These are phyloP conservation scores for Ptychoptera albimana DNA, from an alignment of 2,888 invertebrate species.

Conservation along the genomic window DNA sequence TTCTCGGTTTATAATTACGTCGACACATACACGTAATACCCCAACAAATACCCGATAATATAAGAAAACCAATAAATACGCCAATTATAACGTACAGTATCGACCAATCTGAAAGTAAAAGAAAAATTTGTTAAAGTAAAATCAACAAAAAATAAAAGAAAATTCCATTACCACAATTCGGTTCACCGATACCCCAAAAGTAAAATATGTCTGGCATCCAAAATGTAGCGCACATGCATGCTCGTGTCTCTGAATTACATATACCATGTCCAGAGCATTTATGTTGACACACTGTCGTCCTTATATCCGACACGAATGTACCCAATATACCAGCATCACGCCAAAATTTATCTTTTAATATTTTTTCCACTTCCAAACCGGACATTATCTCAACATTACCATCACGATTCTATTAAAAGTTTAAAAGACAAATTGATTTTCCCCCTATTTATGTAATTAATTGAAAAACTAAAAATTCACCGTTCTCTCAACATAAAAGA, in stretches of 20 bases:
- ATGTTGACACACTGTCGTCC: conserved; percentile 80
- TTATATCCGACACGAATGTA: conserved; percentile 56
- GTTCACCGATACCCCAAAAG: conserved; percentile 45
- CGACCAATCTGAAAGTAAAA: conserved; percentile 62
- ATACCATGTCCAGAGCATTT: conserved; percentile 84
- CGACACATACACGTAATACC: conserved; percentile 46
- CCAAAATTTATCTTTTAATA: conserved; percentile 49
- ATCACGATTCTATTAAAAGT: conserved; percentile 16
- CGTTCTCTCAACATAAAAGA: conserved; percentile 50
- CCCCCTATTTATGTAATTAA: background rate
- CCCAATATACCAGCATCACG: conserved; percentile 53
- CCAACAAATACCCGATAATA: conserved; percentile 45
- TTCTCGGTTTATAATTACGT: conserved; percentile 31
- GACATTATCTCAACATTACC: conserved; percentile 28
- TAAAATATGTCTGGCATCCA: conserved; percentile 84
- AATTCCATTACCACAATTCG: conserved; percentile 54
- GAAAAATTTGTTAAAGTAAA: no score
- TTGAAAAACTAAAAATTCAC: conserved; percentile 20
- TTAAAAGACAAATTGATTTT: no score
- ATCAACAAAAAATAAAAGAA: background rate
- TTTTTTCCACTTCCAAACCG: conserved; percentile 47
- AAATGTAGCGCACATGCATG: conserved; percentile 84
- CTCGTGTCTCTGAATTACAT: conserved; percentile 68
- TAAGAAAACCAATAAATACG: conserved; percentile 41
- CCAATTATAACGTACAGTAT: conserved; percentile 80